A percentile compares a stretch with the other conserved stretches of the same genome.
phyloP scores from a whole-genome alignment of 2,113 vertebrate species.

The Marmota monax region DNA sequence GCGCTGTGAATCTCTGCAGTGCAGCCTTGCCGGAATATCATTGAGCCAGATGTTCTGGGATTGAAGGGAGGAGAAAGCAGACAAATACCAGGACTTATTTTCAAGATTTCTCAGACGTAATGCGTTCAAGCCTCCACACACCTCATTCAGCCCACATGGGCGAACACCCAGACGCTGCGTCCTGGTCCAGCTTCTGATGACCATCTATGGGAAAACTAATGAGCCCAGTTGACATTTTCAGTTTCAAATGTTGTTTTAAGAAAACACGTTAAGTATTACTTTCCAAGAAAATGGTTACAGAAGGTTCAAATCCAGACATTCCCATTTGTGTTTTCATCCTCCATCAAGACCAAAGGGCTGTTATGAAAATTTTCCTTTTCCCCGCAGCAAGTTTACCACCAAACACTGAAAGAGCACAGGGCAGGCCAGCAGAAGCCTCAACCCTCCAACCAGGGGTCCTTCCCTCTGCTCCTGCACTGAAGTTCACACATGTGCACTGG shows the following conservation, averaged over 20 bases:
- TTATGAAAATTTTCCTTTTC: constrained; percentile 75
- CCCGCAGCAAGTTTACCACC: constrained; percentile 74
- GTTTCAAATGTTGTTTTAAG: constrained; percentile 32
- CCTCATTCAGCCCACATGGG: not conserved
- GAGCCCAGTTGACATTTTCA: not conserved
- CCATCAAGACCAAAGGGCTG: constrained; percentile 63
- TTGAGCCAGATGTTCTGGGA: not conserved
- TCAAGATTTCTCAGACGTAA: not conserved
- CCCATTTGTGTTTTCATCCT: constrained; percentile 75
- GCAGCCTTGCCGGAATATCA: accelerated
- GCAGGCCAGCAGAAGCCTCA: constrained; percentile 57
- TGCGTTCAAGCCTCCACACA: not conserved
- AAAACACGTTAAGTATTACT: constrained; percentile 31
- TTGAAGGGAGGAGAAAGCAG: not conserved
- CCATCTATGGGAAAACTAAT: not conserved
- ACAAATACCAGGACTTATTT: not conserved
- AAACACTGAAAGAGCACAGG: constrained; percentile 68
- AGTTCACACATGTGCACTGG: not conserved
- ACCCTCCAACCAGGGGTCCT: not conserved
- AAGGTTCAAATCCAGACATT: constrained; percentile 73
- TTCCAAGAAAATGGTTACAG: constrained; percentile 59
- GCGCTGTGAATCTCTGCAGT: not conserved
- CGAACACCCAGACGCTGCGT: not conserved
- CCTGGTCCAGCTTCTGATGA: not conserved
- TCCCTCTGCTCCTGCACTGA: not conserved